A percentile compares a stretch with the other conserved stretches of the same genome.
Conservation (phyloP, 2,797 vertebrate species). For the Vireo griseus region DNA sequence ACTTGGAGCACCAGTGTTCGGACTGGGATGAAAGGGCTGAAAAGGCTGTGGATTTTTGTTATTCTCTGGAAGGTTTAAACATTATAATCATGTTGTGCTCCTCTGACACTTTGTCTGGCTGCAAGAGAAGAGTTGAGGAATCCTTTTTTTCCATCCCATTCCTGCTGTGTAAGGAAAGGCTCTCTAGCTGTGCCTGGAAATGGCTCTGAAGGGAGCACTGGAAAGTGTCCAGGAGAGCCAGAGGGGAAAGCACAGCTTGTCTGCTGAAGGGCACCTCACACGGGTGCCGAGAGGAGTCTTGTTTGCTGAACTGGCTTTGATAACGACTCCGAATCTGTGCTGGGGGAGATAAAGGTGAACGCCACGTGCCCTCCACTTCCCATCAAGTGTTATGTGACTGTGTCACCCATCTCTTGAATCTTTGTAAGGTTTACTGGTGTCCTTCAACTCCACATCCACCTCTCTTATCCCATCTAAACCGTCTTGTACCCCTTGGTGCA, state of each 20-base stretch:
- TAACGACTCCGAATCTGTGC: fast-evolving
- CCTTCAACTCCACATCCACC: not conserved
- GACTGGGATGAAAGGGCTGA: not conserved
- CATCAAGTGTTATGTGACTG: not conserved
- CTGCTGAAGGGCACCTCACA: not conserved
- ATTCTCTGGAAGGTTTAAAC: not conserved
- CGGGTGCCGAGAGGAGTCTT: not conserved
- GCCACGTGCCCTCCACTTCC: not conserved
- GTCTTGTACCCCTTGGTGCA: fast-evolving
- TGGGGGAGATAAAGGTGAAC: not conserved
- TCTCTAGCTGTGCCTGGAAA: not conserved
- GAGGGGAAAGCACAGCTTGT: not conserved
- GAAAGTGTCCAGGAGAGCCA: not conserved
- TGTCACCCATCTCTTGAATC: not conserved
- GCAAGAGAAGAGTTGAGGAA: not conserved
- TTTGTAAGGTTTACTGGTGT: not conserved
- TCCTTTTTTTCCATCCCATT: not conserved
- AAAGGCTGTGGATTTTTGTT: not conserved
- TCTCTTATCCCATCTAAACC: not conserved
- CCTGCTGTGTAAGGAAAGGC: not conserved
- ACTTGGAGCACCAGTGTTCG: not conserved
- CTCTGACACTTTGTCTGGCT: not conserved
- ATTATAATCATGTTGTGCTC: not conserved
- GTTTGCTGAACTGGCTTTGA: not conserved
- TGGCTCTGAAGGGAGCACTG: not conserved